phyloP scores from a whole-genome alignment of 2,888 invertebrate species.

The Lasioglossum oenotherae region DNA sequence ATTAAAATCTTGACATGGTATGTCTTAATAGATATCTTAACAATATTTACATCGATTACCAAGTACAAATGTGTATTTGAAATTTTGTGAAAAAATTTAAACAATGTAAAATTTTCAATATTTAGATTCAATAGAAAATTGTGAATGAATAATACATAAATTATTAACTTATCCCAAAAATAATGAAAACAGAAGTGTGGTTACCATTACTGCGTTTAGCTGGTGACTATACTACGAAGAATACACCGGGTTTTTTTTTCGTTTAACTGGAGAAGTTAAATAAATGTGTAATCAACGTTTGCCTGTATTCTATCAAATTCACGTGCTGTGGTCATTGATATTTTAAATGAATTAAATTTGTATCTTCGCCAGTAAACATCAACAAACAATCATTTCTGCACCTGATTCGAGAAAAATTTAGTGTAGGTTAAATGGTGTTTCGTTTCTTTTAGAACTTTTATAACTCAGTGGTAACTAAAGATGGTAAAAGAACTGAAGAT shows the following conservation, averaged over 20 bases:
- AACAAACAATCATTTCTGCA: slow-evolving; percentile 10
- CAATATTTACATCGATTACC: neutral
- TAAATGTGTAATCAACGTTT: neutral
- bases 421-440: slow-evolving; percentile 3
- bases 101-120: neutral
- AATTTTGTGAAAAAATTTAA: neutral
- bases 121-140: neutral
- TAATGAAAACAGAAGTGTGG: slow-evolving; percentile 51
- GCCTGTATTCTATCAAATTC: neutral
- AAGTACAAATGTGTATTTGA: neutral
- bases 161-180: slow-evolving; percentile 2
- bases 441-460: neutral
- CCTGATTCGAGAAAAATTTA: slow-evolving; percentile 1
- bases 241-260: neutral
- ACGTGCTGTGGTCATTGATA: slow-evolving; percentile 8
- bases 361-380: slow-evolving; percentile 10
- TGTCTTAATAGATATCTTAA: slow-evolving; percentile 1
- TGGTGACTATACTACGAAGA: slow-evolving; percentile 15
- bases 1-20: neutral
- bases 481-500: neutral
- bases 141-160: neutral
- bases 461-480: neutral
- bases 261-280: neutral
- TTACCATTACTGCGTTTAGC: slow-evolving; percentile 57
- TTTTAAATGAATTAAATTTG: neutral